Percentiles rank a stretch among this genome's conserved stretches.
Conservation (phyloP, 92 coral and sea anemone genomes). For the Phenganax subtilis region DNA sequence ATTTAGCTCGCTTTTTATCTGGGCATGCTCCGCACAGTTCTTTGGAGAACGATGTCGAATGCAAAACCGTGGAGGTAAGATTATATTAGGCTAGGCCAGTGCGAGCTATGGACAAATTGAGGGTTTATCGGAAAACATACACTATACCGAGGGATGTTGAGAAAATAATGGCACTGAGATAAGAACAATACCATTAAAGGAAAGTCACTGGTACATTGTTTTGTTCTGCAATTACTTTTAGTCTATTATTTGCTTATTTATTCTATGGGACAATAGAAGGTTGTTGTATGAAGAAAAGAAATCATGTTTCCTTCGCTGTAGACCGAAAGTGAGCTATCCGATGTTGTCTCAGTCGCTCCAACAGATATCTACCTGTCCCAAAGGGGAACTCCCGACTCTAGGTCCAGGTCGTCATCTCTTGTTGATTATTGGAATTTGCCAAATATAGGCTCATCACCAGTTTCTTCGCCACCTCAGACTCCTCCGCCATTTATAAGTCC, state of each 20-base stretch:
- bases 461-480: conserved; percentile 90
- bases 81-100: not conserved
- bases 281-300: no score
- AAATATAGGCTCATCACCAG: conserved; percentile 88
- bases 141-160: no score
- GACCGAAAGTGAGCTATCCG: conserved; percentile 74
- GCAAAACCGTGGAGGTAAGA: conserved; percentile 12
- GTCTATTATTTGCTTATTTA: not conserved
- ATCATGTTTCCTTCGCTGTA: conserved; percentile 15
- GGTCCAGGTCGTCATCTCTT: conserved; percentile 62
- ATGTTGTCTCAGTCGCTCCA: conserved; percentile 86
- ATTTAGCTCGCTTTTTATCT: conserved; percentile 78
- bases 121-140: no score
- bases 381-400: conserved; percentile 68
- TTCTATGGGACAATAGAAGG: not conserved
- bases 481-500: conserved; percentile 71
- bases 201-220: no score
- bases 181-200: no score
- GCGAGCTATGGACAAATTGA: no score
- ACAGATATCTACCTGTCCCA: conserved; percentile 88
- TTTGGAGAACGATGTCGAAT: conserved; percentile 8
- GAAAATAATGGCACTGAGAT: no score
- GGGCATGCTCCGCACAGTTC: conserved; percentile 60
- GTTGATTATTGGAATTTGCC: conserved; percentile 74
- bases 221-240: no score